Percentiles rank a stretch among this genome's conserved stretches.
These are phyloP conservation scores for Nebria ingens DNA, from an alignment of 1,140 invertebrate species.

Conservation along the genomic window DNA sequence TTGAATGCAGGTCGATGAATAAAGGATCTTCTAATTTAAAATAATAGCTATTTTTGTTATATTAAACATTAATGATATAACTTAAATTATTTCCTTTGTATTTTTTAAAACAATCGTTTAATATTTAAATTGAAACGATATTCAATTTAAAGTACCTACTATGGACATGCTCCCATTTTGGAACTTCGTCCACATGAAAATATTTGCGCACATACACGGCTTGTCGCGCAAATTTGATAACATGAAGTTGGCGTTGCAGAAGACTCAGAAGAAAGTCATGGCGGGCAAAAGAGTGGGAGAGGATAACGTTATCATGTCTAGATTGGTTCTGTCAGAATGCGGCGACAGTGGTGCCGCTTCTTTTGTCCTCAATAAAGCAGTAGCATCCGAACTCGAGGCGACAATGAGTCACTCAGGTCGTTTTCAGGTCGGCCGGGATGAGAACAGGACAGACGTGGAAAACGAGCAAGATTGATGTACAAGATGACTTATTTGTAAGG, in stretches of 20 bases:
- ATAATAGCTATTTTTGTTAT: no score
- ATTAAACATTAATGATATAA: no score
- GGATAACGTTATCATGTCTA: conserved; percentile 9
- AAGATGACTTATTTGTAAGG: conserved; percentile 9
- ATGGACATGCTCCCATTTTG: not conserved
- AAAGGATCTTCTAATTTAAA: no score
- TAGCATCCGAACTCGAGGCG: not conserved
- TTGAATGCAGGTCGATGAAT: no score
- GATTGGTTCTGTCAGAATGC: not conserved
- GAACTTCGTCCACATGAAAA: not conserved
- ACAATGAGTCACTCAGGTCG: conserved; percentile 2
- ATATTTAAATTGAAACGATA: conserved; percentile 3
- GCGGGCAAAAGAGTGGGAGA: not conserved
- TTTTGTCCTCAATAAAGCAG: not conserved
- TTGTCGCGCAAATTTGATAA: not conserved
- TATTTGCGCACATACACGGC: not conserved
- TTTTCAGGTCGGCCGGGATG: not conserved
- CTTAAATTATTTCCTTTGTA: not conserved
- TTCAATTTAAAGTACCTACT: not conserved
- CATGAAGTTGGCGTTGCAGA: not conserved
- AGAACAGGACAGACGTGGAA: not conserved
- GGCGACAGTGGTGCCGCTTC: not conserved
- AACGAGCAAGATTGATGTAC: conserved; percentile 4
- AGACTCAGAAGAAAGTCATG: not conserved
- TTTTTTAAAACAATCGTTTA: not conserved